These are phyloP conservation scores for Silurus asotus DNA, from an alignment of 2,113 vertebrate species.

Conservation along the genomic window DNA sequence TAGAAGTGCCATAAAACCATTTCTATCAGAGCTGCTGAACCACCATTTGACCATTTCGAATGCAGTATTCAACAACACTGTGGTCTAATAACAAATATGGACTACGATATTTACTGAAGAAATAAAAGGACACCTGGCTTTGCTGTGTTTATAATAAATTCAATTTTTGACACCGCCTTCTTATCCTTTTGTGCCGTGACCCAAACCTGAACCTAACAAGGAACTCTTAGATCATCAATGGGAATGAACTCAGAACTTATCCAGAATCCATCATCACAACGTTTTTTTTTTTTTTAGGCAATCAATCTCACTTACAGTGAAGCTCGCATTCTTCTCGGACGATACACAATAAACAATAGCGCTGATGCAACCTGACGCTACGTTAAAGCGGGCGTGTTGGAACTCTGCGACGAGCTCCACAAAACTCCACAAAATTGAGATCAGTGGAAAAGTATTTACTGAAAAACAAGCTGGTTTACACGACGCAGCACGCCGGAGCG, in stretches of 20 bases:
- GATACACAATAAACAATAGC: slow-evolving; percentile 54
- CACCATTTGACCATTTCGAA: not conserved
- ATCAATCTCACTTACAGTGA: slow-evolving; percentile 44
- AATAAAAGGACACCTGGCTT: not conserved
- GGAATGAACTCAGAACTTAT: slow-evolving; percentile 2
- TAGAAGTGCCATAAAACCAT: not conserved
- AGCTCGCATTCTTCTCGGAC: slow-evolving; percentile 49
- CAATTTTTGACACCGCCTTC: not conserved
- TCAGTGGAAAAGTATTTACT: slow-evolving; percentile 49
- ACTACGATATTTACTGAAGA: not conserved
- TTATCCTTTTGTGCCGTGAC: not conserved
- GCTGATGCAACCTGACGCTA: slow-evolving; percentile 32
- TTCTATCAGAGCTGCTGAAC: not conserved
- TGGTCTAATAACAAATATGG: not conserved
- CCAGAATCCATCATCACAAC: slow-evolving; percentile 28
- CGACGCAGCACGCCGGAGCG: slow-evolving; percentile 24
- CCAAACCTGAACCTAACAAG: not conserved
- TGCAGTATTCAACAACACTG: not conserved
- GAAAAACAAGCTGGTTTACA: slow-evolving; percentile 52
- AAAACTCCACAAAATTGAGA: slow-evolving; percentile 30
- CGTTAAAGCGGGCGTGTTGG: not conserved
- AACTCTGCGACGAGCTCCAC: not conserved
- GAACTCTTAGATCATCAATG: not conserved
- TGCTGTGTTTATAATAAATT: not conserved
- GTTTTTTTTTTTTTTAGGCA: slow-evolving; percentile 6